Conservation (phyloP, 1,140 invertebrate species). For the Gyrodactylus salaris region DNA sequence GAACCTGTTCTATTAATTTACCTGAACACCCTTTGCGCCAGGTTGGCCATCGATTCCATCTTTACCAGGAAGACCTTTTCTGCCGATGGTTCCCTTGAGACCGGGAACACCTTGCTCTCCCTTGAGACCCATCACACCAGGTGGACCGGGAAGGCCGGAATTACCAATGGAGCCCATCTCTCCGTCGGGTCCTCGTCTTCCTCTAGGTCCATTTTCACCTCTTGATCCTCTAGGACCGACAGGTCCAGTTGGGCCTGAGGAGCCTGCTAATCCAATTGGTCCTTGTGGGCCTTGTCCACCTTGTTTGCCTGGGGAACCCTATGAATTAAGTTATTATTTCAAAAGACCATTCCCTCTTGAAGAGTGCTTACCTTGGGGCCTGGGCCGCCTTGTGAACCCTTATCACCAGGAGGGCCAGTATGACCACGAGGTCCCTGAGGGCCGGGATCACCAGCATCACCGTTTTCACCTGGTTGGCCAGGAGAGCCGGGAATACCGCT, state of each 20-base stretch:
- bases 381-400: neutral
- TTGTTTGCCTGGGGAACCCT: neutral
- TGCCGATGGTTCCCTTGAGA: slow-evolving; percentile 14
- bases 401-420: neutral
- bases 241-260: slow-evolving; percentile 10
- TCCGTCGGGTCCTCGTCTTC: slow-evolving; percentile 9
- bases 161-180: slow-evolving; percentile 11
- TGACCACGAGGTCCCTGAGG: slow-evolving; percentile 9
- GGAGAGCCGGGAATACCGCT: slow-evolving; percentile 6
- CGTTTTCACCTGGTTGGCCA: slow-evolving; percentile 10
- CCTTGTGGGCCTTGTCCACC: slow-evolving; percentile 1
- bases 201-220: slow-evolving; percentile 9
- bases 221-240: slow-evolving; percentile 8
- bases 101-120: slow-evolving; percentile 11
- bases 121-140: slow-evolving; percentile 12
- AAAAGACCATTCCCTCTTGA: neutral
- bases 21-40: slow-evolving; percentile 1
- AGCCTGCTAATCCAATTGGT: slow-evolving; percentile 2
- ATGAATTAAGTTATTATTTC: neutral
- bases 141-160: slow-evolving; percentile 13
- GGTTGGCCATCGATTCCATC: slow-evolving; percentile 14
- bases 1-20: neutral
- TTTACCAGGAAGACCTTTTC: slow-evolving; percentile 17
- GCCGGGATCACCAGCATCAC: slow-evolving; percentile 10
- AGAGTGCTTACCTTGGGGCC: neutral